Evolutionary conservation across 2,113 vertebrate species (phyloP).

Genomic region (Dicerorhinus sumatrensis): DNA sequence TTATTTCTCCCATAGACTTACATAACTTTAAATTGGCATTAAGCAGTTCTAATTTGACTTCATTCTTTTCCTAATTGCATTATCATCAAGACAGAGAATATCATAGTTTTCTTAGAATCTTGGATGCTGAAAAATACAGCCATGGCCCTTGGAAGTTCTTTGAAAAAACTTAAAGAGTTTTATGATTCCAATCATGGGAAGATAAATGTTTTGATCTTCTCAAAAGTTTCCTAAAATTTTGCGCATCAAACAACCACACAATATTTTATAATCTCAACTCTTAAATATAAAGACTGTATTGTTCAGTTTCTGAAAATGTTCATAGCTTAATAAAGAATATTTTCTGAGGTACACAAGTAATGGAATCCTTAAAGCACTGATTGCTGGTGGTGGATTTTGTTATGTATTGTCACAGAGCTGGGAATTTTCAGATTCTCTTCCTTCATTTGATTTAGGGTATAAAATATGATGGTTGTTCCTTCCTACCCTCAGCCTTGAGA

Average conservation of each 20-base stretch:
- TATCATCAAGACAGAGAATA: not conserved
- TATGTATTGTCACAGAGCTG: not conserved
- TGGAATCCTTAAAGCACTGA: not conserved
- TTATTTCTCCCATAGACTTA: constrained; percentile 8
- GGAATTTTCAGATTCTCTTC: not conserved
- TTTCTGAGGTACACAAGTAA: not conserved
- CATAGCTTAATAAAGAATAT: not conserved
- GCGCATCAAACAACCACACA: not conserved
- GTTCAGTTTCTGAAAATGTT: not conserved
- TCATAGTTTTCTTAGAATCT: constrained; percentile 4
- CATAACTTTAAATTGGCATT: not conserved
- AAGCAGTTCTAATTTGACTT: not conserved
- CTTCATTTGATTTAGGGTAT: not conserved
- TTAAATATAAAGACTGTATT: not conserved
- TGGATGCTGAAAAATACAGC: not conserved
- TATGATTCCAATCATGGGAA: not conserved
- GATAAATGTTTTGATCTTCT: not conserved
- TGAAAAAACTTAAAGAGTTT: not conserved
- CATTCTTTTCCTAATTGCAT: not conserved
- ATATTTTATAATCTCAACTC: not conserved
- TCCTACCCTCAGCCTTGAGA: not conserved
- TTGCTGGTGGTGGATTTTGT: not conserved
- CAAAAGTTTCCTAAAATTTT: constrained; percentile 32
- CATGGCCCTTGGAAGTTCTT: not conserved
- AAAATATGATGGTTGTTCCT: not conserved